These are phyloP conservation scores for Lasius platythorax DNA, from an alignment of 2,888 invertebrate species.

Conservation along the genomic window DNA sequence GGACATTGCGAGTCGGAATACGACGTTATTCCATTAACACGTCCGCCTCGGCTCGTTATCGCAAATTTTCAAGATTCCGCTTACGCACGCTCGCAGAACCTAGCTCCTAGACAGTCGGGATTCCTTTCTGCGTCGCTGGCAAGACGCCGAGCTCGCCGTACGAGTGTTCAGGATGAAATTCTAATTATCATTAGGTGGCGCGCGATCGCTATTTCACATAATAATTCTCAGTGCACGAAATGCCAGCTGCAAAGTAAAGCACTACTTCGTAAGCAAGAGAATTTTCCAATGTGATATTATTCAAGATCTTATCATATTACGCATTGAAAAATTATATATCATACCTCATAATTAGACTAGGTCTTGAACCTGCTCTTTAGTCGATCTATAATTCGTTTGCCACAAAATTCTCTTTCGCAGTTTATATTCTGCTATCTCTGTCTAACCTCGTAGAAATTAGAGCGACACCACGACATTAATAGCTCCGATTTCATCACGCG, in stretches of 20 bases:
- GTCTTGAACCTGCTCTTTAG: neutral
- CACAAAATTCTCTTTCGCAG: neutral
- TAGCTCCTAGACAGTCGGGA: slow-evolving; percentile 37
- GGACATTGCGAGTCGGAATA: slow-evolving; percentile 33
- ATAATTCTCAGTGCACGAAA: slow-evolving; percentile 24
- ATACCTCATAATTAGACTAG: neutral
- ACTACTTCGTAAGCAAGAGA: neutral
- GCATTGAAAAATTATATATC: neutral
- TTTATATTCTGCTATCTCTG: slow-evolving; percentile 19
- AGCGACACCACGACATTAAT: slow-evolving; percentile 71
- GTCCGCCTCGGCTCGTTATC: slow-evolving; percentile 59
- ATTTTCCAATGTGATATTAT: neutral
- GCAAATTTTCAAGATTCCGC: slow-evolving; percentile 67
- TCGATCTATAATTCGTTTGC: neutral
- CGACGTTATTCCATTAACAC: slow-evolving; percentile 68
- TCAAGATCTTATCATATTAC: neutral
- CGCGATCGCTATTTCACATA: slow-evolving; percentile 27
- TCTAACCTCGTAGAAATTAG: slow-evolving; percentile 63
- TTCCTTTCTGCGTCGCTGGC: slow-evolving; percentile 42
- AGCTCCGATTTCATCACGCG: slow-evolving; percentile 69
- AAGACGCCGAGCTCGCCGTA: slow-evolving; percentile 44
- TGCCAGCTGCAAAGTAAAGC: neutral
- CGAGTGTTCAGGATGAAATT: slow-evolving; percentile 33
- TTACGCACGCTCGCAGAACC: slow-evolving; percentile 41
- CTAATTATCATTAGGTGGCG: slow-evolving; percentile 40